Conservation (phyloP, 2,888 invertebrate species). For the Spodoptera picta region DNA sequence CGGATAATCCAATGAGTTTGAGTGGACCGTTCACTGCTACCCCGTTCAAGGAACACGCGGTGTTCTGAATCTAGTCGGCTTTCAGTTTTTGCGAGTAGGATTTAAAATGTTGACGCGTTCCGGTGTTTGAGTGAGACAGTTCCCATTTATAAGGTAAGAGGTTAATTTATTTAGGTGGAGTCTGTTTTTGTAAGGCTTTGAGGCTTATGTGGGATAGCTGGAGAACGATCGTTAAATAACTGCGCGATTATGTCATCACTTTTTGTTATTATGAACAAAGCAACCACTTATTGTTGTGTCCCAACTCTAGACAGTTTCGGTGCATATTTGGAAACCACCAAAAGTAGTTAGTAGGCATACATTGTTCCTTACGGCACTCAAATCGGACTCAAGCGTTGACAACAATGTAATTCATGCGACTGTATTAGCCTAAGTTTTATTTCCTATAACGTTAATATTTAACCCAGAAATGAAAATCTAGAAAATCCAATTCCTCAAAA, state of each 20-base stretch:
- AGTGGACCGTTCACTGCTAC: slow-evolving; percentile 46
- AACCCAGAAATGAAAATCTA: no score
- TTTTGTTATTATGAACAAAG: slow-evolving; percentile 7
- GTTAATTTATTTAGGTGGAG: slow-evolving; percentile 51
- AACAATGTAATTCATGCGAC: no score
- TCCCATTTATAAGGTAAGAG: slow-evolving; percentile 44
- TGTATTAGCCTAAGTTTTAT: no score
- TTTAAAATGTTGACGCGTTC: slow-evolving; percentile 56
- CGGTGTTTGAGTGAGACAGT: slow-evolving; percentile 49
- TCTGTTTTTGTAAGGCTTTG: slow-evolving; percentile 28
- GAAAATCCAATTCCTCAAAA: no score
- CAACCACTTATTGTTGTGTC: not conserved
- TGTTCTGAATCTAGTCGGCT: slow-evolving; percentile 47
- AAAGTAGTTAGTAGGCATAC: no score
- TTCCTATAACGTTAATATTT: no score
- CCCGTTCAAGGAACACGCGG: slow-evolving; percentile 25
- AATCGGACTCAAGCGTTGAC: no score
- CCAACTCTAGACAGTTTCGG: no score
- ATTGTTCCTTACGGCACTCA: no score
- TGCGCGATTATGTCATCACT: slow-evolving; percentile 17
- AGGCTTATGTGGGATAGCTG: slow-evolving; percentile 33
- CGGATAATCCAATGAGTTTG: slow-evolving; percentile 55
- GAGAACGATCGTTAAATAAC: slow-evolving; percentile 27
- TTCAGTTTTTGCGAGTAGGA: slow-evolving; percentile 56
- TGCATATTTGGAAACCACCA: no score